Evolutionary conservation across 2,888 invertebrate genomes (phyloP), one percentile per base, ranked within the genome.

Genomic region (Abrostola triplasia): DNA sequence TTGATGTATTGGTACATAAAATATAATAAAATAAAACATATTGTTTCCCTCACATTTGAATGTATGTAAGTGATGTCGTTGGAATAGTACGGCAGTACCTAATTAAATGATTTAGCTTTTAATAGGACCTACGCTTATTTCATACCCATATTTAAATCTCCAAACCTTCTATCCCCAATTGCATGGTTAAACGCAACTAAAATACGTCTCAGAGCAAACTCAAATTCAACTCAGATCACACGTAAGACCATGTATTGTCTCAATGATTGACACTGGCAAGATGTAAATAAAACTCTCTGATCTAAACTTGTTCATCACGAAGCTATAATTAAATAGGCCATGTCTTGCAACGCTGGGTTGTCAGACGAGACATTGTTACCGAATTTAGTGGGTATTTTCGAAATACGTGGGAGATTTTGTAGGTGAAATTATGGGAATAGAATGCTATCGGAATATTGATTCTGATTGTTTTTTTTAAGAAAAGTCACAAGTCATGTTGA

Each of bases 291-390:
- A 84, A 80, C 75, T 71, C 59, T 66, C 70, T 77, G 80, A 83
- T 83, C 82, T 84, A 88, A 90, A 90, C 85, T 86, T 82, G 87
- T 77, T 80, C 83, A 88, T 90, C 90, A 90, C 90, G 90, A 90
- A 74, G 83, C 69, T 79, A 83, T 90, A 89, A 90, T 88, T 86
- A 89, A 85, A 85, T 79, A 81, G 83, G 79, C 85, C 83, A 82
- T 80, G 85, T 85, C 79, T 79, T 67, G 70, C 69, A 60, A 61
- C 69, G 48, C 61, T 68, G 72, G 62, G 77, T 73, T 76, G 66
- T 73, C 51, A 71, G 44, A 6, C 0, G 5, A 6, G 36, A 35
- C 9, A 37, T 5, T 7, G 0, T 11, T 7, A 41, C 0, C n/a
- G 35, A 8, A 7, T 12, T 49, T 42, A 6, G 12, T 56, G 36